Percentiles rank a stretch among this genome's conserved stretches.
Conservation (phyloP, 2,113 vertebrate species). For the Hylia prasina region DNA sequence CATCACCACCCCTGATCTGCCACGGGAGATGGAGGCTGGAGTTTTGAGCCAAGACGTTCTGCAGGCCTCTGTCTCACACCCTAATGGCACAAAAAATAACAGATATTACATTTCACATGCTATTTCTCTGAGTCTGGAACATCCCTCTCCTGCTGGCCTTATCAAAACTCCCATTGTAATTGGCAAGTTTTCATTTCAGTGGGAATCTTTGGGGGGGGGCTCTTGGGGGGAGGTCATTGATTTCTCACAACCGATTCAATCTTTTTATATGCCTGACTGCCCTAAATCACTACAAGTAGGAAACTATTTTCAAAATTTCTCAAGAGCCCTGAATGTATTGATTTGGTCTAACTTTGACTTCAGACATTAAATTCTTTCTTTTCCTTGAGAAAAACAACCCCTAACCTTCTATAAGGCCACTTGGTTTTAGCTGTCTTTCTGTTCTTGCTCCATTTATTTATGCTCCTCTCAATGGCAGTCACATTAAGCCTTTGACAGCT, state of each 20-base stretch:
- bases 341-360: constrained; percentile 51
- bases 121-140: background rate
- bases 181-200: constrained; percentile 56
- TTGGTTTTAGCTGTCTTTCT: background rate
- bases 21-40: background rate
- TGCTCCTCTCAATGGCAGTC: background rate
- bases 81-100: background rate
- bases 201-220: background rate
- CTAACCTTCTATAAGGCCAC: background rate
- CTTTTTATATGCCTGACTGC: constrained; percentile 59
- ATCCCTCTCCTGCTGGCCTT: constrained; percentile 43
- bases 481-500: background rate
- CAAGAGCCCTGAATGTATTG: constrained; percentile 48
- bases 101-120: background rate
- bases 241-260: constrained; percentile 48
- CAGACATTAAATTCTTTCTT: constrained; percentile 47
- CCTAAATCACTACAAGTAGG: constrained; percentile 65
- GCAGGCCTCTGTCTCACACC: background rate
- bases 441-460: background rate
- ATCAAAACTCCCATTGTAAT: constrained; percentile 40
- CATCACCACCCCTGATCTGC: background rate
- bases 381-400: background rate
- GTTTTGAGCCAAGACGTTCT: background rate
- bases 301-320: constrained; percentile 67
- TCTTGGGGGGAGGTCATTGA: background rate